Evolutionary conservation across 2,888 invertebrate species (phyloP), one percentile per base, ranked within the genome.

Genomic region (Rutpela maculata): DNA sequence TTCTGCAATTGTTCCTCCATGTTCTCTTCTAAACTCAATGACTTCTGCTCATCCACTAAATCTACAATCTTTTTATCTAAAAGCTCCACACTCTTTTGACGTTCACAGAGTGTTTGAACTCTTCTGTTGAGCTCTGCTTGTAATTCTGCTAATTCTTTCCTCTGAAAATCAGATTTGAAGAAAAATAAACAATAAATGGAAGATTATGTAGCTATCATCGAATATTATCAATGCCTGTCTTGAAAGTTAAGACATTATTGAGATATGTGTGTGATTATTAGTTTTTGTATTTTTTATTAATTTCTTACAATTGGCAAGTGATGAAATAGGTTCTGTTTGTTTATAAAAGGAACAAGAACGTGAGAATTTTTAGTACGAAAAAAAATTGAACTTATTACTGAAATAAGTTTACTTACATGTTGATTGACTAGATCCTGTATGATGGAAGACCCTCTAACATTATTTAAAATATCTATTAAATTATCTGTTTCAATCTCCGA

Each of bases 351-450:
- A 35, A 35, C 0, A 35, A 6, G 31, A 7, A 35, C 26, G 6
- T 26, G 26, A 4, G 26, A n/a, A n/a, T n/a, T 22, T 55, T 5
- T 63, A 31, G 4, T 43, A 0, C 43, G 62, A 50, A 35, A 19
- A 72, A 35, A 17, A n/a, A 31, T 60, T 35, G 31, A 35, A 9
- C 22, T 26, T 26, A 26, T 38, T 38, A 1, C 38, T 38, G 15
- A 12, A 43, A 22, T 50, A 18, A 19, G 55, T 56, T 57, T 59
- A 91, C 93, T 93, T 88, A 95, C 95, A 89, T 95, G 95, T 90
- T 94, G 92, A 83, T 93, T 93, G 38, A 95, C 93, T 50, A 94
- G 92, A 72, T 95, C 94, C 85, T 92, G 92, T 84, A 95, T 93
- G 79, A 93, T 92, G 3, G 94, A 93, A 86, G 92, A 92, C 26